Evolutionary conservation across 35 echinoderm and acorn worm genomes (phyloP), one percentile per base, ranked within the genome.

Genomic region (Ptychodera flava): DNA sequence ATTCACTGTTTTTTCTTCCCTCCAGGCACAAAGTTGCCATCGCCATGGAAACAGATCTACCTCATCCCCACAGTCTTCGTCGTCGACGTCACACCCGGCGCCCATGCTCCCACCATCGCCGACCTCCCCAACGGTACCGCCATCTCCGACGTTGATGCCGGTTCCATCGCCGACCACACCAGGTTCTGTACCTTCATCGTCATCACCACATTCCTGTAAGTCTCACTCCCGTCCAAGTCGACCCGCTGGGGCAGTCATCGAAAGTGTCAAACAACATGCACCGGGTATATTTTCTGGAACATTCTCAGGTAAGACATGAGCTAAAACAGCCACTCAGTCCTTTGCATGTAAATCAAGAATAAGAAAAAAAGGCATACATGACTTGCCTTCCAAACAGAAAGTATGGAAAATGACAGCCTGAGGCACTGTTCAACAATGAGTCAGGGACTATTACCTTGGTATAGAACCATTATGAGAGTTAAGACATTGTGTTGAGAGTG

Each of bases 291-390:
- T 91, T 85, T 91, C 89, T 0, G 89, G 89, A 86, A 91, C 89
- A 29, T 91, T 91, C 81, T 91, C 89, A 64, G 89, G 89, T 91
- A 75, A 91, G 89, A n/a, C n/a, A n/a, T n/a, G n/a, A n/a, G n/a
- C n/a, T n/a, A n/a, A n/a, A n/a, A n/a, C n/a, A n/a, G n/a, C n/a
- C n/a, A n/a, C n/a, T n/a, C n/a, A n/a, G n/a, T n/a, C n/a, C n/a
- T n/a, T n/a, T n/a, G n/a, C n/a, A n/a, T n/a, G n/a, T n/a, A n/a
- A n/a, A n/a, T n/a, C n/a, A n/a, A n/a, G n/a, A n/a, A n/a, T n/a
- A n/a, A n/a, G n/a, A n/a, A n/a, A n/a, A n/a, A n/a, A n/a, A n/a
- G n/a, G n/a, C n/a, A n/a, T n/a, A n/a, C n/a, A n/a, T n/a, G n/a
- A n/a, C n/a, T n/a, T n/a, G n/a, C n/a, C n/a, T n/a, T n/a, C n/a